Conservation (phyloP, 1,140 invertebrate species). For the Thereuonema tuberculata region DNA sequence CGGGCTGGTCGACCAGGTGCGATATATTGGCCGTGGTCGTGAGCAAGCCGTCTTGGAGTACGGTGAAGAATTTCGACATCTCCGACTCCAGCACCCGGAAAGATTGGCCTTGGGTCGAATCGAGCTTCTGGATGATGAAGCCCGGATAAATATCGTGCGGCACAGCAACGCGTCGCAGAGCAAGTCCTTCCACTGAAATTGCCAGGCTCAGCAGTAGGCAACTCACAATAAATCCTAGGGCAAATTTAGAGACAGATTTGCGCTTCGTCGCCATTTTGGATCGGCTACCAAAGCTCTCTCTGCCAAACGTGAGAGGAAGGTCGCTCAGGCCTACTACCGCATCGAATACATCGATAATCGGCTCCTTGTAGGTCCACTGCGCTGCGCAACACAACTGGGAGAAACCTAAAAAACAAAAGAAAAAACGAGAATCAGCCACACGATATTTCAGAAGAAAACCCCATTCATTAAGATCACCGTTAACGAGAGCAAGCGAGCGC, state of each 20-base stretch:
- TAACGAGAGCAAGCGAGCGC: too few species aligned
- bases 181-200: background rate
- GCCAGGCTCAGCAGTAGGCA: background rate
- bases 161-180: background rate
- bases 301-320: too few species aligned
- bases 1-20: slow-evolving; percentile 58
- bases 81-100: slow-evolving; percentile 1
- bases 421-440: too few species aligned
- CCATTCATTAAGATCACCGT: too few species aligned
- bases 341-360: too few species aligned
- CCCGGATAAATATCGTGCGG: slow-evolving; percentile 2
- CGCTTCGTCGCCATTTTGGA: background rate
- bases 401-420: too few species aligned
- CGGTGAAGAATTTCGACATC: slow-evolving; percentile 43
- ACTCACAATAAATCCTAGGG: too few species aligned
- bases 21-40: slow-evolving; percentile 75
- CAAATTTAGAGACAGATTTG: background rate
- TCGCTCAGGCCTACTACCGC: too few species aligned
- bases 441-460: too few species aligned
- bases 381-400: too few species aligned
- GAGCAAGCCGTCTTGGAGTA: slow-evolving; percentile 70
- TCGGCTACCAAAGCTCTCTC: background rate
- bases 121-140: background rate
- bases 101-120: background rate
- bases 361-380: too few species aligned